Percentiles rank a stretch among this genome's conserved stretches.
phyloP scores from a whole-genome alignment of 1,140 invertebrate species.

The Zaprionus gabonicus region DNA sequence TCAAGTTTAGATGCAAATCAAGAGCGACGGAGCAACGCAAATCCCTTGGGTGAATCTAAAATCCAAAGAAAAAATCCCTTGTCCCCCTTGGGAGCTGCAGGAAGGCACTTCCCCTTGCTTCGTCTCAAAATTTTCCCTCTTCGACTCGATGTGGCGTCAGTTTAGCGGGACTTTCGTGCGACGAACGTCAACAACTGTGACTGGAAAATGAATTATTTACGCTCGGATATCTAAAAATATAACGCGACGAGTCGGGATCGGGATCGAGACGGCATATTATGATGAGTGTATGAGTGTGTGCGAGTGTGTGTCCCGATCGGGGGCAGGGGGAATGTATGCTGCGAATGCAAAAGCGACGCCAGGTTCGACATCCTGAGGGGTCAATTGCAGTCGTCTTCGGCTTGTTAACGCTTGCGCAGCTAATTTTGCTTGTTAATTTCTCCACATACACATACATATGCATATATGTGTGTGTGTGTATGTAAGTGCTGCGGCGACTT shows the following conservation, averaged over 20 bases:
- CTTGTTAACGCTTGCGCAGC: slow-evolving; percentile 28
- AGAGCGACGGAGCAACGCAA: slow-evolving; percentile 30
- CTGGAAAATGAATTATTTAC: slow-evolving; percentile 83
- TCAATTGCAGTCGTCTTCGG: slow-evolving; percentile 32
- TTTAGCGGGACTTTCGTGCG: slow-evolving; percentile 41
- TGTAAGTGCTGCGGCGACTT: slow-evolving; percentile 47
- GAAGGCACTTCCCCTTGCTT: slow-evolving; percentile 25
- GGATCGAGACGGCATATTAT: slow-evolving; percentile 31
- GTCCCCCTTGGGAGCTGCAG: slow-evolving; percentile 14
- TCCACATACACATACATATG: neutral
- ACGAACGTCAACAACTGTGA: slow-evolving; percentile 79
- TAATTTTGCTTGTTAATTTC: slow-evolving; percentile 43
- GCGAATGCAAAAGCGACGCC: slow-evolving; percentile 38
- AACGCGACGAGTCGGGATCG: slow-evolving; percentile 23
- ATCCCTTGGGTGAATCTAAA: slow-evolving; percentile 49
- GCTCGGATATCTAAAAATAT: slow-evolving; percentile 72
- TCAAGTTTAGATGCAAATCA: slow-evolving; percentile 75
- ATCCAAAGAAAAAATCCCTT: slow-evolving; percentile 19
- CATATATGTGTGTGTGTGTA: neutral
- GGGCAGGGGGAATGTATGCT: neutral
- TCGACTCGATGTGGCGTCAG: slow-evolving; percentile 19
- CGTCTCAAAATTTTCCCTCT: slow-evolving; percentile 21
- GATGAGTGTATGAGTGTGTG: slow-evolving; percentile 7
- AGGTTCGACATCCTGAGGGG: slow-evolving; percentile 43
- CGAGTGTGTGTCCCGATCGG: neutral